A percentile compares a stretch with the other conserved stretches of the same genome.
Evolutionary conservation across 2,797 vertebrate genomes (phyloP).

Genomic region (Manis crassicaudata): DNA sequence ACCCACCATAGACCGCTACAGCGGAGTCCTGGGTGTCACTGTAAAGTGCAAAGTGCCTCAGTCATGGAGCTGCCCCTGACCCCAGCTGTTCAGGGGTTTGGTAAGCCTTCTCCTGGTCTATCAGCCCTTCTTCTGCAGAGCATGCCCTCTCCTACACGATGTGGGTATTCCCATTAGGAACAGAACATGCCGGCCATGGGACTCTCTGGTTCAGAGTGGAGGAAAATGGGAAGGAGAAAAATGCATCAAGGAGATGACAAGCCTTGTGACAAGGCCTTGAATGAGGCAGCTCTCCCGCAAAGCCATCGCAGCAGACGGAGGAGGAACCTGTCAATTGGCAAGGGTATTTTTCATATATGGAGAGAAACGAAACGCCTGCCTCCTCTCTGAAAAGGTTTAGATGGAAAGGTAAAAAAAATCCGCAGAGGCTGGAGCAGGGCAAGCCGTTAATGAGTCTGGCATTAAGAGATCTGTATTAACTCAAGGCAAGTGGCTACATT

Average conservation of each 20-base stretch:
- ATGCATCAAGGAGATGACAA: constrained; percentile 44
- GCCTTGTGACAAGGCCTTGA: constrained; percentile 69
- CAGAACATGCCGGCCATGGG: not conserved
- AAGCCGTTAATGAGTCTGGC: constrained; percentile 74
- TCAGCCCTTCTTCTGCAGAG: not conserved
- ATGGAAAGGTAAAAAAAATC: not conserved
- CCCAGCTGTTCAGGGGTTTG: not conserved
- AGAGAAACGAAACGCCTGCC: constrained; percentile 64
- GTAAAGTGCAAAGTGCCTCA: not conserved
- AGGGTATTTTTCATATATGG: constrained; percentile 63
- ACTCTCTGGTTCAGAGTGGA: not conserved
- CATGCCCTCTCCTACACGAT: accelerated
- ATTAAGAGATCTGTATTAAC: constrained; percentile 71
- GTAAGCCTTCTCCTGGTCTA: not conserved
- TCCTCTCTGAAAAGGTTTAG: not conserved
- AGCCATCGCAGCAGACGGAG: constrained; percentile 48
- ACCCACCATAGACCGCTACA: not conserved
- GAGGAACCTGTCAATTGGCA: constrained; percentile 65
- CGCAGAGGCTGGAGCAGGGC: not conserved
- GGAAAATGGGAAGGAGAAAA: not conserved
- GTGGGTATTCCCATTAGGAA: not conserved
- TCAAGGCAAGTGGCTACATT: constrained; percentile 46
- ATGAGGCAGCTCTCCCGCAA: constrained; percentile 52
- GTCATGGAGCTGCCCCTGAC: accelerated
- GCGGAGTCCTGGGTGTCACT: not conserved